Conservation (phyloP, 1,140 invertebrate species). For the Aradophagus sp. region DNA sequence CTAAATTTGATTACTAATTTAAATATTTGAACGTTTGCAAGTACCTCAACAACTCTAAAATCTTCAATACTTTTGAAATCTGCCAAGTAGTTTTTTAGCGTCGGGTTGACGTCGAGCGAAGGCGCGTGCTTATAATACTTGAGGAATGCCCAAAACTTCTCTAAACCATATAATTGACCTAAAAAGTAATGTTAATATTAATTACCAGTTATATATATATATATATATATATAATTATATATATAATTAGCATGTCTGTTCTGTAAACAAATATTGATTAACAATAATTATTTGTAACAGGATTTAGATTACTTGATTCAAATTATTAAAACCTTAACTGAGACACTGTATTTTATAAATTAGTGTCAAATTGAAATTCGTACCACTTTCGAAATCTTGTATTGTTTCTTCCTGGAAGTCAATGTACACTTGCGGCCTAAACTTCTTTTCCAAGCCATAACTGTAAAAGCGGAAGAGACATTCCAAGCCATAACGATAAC, state of each 20-base stretch:
- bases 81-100: slow-evolving; percentile 85
- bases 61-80: slow-evolving; percentile 97
- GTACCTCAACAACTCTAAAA: slow-evolving; percentile 86
- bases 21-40: slow-evolving; percentile 1
- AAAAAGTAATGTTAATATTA: no score
- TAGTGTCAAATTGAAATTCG: slow-evolving; percentile 53
- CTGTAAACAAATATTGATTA: no score
- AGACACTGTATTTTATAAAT: no score
- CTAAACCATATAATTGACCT: slow-evolving; percentile 97
- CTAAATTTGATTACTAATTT: background rate
- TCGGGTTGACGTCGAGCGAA: slow-evolving; percentile 86
- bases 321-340: no score
- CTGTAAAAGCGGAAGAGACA: slow-evolving; percentile 99
- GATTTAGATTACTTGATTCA: no score
- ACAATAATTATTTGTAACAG: no score
- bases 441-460: slow-evolving; percentile 97
- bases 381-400: slow-evolving; percentile 90
- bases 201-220: no score
- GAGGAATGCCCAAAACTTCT: slow-evolving; percentile 99
- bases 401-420: slow-evolving; percentile 97
- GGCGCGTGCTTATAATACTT: slow-evolving; percentile 92
- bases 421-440: slow-evolving; percentile 92
- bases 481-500: slow-evolving; percentile 94
- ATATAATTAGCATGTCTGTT: no score
- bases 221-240: no score